A percentile compares a stretch with the other conserved stretches of the same genome.
These are phyloP conservation scores for Macquaria ambigua DNA, from an alignment of 2,113 vertebrate species.

Conservation along the genomic window DNA sequence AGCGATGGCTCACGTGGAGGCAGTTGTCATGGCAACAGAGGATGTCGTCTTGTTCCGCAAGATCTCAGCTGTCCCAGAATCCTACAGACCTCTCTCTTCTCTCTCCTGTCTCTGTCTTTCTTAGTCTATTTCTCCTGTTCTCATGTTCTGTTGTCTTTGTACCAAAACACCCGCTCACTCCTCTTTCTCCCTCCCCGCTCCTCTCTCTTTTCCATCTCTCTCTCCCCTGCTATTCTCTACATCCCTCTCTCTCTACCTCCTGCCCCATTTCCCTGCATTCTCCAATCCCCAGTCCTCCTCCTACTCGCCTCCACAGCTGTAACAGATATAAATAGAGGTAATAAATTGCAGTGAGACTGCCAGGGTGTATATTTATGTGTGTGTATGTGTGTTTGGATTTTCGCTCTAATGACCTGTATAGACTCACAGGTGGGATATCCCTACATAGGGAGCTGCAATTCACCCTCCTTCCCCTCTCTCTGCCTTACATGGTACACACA, in stretches of 20 bases:
- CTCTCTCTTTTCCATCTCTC: not conserved
- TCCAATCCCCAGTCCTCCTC: slow-evolving; percentile 25
- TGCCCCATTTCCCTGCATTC: slow-evolving; percentile 50
- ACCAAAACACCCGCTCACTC: not conserved
- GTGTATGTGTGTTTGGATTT: slow-evolving; percentile 45
- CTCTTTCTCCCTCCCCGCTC: not conserved
- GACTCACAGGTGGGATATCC: slow-evolving; percentile 35
- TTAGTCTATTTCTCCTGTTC: slow-evolving; percentile 8
- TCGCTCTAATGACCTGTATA: slow-evolving; percentile 42
- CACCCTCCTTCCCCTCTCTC: not conserved
- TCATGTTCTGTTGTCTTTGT: slow-evolving; percentile 15
- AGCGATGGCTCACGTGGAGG: slow-evolving; percentile 68
- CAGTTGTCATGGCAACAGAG: slow-evolving; percentile 83
- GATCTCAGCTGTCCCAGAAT: slow-evolving; percentile 73
- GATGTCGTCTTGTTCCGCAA: slow-evolving; percentile 68
- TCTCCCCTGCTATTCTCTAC: not conserved
- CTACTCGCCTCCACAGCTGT: slow-evolving; percentile 27
- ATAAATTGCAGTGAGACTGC: slow-evolving; percentile 54
- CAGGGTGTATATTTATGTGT: slow-evolving; percentile 47
- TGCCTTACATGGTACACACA: slow-evolving; percentile 13
- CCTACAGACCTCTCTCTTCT: slow-evolving; percentile 46
- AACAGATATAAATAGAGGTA: slow-evolving; percentile 70
- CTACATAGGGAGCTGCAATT: slow-evolving; percentile 33
- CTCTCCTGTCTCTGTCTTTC: not conserved
- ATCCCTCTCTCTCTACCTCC: slow-evolving; percentile 5